These are phyloP conservation scores for Carposina sasakii DNA, from an alignment of 1,140 invertebrate species.

Conservation along the genomic window DNA sequence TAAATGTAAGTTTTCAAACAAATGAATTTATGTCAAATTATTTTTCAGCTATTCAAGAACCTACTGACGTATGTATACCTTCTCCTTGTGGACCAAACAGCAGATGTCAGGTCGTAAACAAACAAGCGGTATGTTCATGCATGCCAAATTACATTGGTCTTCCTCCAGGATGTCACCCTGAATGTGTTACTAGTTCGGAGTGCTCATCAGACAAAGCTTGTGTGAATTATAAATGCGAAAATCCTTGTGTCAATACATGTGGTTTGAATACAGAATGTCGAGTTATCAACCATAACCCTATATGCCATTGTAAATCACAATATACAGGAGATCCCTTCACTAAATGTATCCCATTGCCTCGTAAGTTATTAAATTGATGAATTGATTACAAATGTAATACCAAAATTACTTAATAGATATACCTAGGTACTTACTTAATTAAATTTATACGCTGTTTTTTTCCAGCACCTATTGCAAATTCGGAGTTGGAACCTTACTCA, in stretches of 20 bases:
- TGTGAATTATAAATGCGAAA: conserved; percentile 77
- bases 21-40: too few relatives aligned
- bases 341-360: conserved; percentile 74
- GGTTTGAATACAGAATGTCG: conserved; percentile 78
- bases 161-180: conserved; percentile 77
- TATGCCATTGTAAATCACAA: conserved; percentile 79
- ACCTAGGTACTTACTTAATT: neutral
- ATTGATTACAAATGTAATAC: neutral
- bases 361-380: conserved; percentile 55
- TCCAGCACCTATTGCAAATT: conserved; percentile 54
- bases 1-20: too few relatives aligned
- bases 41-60: conserved; percentile 47
- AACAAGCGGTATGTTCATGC: conserved; percentile 77
- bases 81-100: conserved; percentile 81
- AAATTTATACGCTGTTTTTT: conserved; percentile 18
- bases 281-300: conserved; percentile 81
- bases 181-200: conserved; percentile 78
- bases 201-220: conserved; percentile 78
- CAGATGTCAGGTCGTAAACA: conserved; percentile 75
- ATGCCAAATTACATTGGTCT: conserved; percentile 75
- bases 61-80: conserved; percentile 74
- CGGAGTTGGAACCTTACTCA: conserved; percentile 70
- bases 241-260: conserved; percentile 78
- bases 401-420: neutral
- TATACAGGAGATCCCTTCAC: conserved; percentile 85